Base-by-base conservation (phyloP, 2,888 invertebrate species). In the Metalampra italica region DNA sequence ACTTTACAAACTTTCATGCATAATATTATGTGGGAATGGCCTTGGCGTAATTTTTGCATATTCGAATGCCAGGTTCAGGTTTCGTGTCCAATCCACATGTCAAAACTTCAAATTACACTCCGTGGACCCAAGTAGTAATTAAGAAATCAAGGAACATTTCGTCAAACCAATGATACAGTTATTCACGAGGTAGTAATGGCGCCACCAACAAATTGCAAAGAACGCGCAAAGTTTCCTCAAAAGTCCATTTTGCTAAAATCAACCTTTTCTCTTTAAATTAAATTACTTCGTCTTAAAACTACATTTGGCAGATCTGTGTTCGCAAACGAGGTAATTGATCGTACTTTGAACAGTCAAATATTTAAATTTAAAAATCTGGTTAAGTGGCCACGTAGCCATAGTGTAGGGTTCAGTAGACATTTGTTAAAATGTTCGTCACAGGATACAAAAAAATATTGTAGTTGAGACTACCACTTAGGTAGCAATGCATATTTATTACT, bases 101-200 rank as follows among this genome's bases (percentile, higher is more conserved):
- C 68, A 68, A 63, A 62, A 64, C 57, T 51, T 51, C 53, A 60
- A 72, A 76, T 72, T 71, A 75, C 70, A 69, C 69, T 62, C 68
- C 71, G 71, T 56, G 29, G 38, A 57, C 67, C 69, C 68, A 62
- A 68, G 62, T 66, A 78, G 82, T 77, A 83, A 86, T 85, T 85
- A 86, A 86, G 77, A 80, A 86, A 84, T 86, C 80, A 80, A 58
- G 63, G 65, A 75, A 80, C n/a, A 71, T 81, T 79, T 76, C 75
- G 76, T 75, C 78, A 83, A 36, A 81, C 75, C 75, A 64, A 71
- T 74, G 85, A 70, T 83, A 86, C 83, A 86, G 82, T 81, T 83
- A 80, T 73, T 72, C 76, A 73, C 68, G 68, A 69, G 61, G 63
- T 60, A 66, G 74, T 37, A 64, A 68, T 72, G 69, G 77, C 79